phyloP scores from a whole-genome alignment of 2,113 vertebrate species.

The Mirza zaza region DNA sequence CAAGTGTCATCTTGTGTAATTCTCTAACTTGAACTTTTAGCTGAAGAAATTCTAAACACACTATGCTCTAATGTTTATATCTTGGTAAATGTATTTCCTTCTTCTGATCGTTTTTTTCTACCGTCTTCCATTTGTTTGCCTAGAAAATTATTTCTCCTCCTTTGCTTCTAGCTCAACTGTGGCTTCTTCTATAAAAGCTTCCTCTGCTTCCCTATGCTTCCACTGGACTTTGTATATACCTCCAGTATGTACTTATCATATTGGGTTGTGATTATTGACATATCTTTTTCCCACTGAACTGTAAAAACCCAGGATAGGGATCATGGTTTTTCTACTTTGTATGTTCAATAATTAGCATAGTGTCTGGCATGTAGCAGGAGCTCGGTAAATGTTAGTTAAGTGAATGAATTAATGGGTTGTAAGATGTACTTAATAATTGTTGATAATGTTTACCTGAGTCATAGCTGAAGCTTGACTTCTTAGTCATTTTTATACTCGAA shows the following conservation, averaged over 20 bases:
- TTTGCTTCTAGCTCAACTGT: not conserved
- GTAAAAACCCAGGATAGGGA: constrained; percentile 21
- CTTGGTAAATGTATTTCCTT: not conserved
- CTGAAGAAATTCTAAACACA: constrained; percentile 9
- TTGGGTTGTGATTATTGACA: not conserved
- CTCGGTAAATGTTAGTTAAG: not conserved
- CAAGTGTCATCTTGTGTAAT: constrained; percentile 11
- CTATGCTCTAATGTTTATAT: not conserved
- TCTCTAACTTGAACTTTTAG: constrained; percentile 36
- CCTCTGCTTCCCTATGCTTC: not conserved
- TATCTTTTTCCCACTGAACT: not conserved
- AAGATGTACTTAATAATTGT: constrained; percentile 8
- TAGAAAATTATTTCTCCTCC: constrained; percentile 7
- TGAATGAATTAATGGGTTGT: not conserved
- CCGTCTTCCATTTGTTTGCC: not conserved
- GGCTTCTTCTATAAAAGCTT: constrained; percentile 5
- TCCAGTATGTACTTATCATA: not conserved
- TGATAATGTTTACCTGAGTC: constrained; percentile 44
- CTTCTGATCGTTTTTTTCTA: not conserved
- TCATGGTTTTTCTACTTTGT: not conserved
- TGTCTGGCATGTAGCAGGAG: not conserved
- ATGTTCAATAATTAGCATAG: not conserved
- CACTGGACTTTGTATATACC: not conserved
- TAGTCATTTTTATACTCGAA: not conserved
- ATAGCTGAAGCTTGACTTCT: not conserved